phyloP scores from a whole-genome alignment of 1,140 invertebrate genomes.

The Conus ventricosus region DNA sequence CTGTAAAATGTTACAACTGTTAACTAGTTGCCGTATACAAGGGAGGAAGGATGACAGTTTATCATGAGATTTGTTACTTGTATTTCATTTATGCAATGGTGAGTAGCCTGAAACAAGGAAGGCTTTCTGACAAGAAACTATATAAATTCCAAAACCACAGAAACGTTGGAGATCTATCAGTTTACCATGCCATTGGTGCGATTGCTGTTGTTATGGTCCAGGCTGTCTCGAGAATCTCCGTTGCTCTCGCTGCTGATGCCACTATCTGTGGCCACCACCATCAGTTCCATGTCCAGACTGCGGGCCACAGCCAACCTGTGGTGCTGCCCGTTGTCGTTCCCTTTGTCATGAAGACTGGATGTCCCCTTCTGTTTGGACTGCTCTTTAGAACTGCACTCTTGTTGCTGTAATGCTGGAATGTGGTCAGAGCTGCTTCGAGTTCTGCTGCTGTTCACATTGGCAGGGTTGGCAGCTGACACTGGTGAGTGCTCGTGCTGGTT shows the following conservation, averaged over 20 bases:
- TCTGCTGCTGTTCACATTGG: background rate
- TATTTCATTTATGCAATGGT: too few relatives aligned
- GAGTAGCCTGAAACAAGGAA: too few relatives aligned
- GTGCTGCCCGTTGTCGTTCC: background rate
- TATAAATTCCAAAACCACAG: too few relatives aligned
- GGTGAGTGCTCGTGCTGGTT: conserved; percentile 10
- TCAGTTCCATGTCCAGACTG: conserved; percentile 37
- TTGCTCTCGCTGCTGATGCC: conserved; percentile 68
- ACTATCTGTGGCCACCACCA: conserved; percentile 60
- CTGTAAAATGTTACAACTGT: too few relatives aligned
- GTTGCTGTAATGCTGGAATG: background rate
- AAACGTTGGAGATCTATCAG: too few relatives aligned
- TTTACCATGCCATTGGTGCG: background rate
- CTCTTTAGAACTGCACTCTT: background rate
- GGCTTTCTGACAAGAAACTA: too few relatives aligned
- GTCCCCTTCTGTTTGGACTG: background rate
- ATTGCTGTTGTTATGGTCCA: conserved; percentile 53
- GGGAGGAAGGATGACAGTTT: too few relatives aligned
- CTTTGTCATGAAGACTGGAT: background rate
- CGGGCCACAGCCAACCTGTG: conserved; percentile 31
- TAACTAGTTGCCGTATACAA: too few relatives aligned
- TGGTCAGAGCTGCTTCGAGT: background rate
- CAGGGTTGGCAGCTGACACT: conserved; percentile 10
- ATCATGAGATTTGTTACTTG: too few relatives aligned
- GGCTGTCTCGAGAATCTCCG: conserved; percentile 68